These are phyloP conservation scores for Lophotriccus pileatus DNA, from an alignment of 2,797 vertebrate species.

Conservation along the genomic window DNA sequence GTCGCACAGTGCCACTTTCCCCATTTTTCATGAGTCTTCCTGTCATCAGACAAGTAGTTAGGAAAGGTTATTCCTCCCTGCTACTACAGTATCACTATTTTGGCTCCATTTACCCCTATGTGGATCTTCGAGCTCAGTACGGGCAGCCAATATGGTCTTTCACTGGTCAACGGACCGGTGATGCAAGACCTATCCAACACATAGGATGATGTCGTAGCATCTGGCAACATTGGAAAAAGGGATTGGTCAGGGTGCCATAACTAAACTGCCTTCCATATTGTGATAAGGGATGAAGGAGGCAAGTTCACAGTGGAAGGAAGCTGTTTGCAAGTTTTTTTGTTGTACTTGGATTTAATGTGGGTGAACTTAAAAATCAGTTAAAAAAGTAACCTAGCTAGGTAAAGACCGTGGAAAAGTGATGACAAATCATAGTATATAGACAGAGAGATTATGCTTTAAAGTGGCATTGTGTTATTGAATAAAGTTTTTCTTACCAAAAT, in stretches of 20 bases:
- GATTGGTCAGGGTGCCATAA: neutral
- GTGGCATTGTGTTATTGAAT: accelerated
- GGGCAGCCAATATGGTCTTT: neutral
- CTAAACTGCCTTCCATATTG: neutral
- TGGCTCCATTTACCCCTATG: neutral
- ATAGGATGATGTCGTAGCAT: neutral
- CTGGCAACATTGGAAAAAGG: neutral
- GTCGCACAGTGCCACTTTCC: neutral
- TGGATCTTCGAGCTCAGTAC: neutral
- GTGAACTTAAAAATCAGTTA: neutral
- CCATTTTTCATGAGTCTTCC: neutral
- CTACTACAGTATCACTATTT: neutral
- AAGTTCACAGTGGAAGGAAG: neutral
- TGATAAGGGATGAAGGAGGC: neutral
- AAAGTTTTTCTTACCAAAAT: neutral
- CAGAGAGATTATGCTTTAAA: neutral
- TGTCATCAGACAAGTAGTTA: neutral
- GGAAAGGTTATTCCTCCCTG: neutral
- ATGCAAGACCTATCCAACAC: neutral
- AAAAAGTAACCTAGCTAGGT: neutral
- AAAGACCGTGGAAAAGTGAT: neutral
- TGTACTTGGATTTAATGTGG: neutral
- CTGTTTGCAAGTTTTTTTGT: neutral
- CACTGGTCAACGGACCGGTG: neutral
- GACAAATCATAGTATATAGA: neutral